Evolutionary conservation across 1,140 invertebrate species (phyloP), one percentile per base, ranked within the genome.

Genomic region (Zophobas atratus): DNA sequence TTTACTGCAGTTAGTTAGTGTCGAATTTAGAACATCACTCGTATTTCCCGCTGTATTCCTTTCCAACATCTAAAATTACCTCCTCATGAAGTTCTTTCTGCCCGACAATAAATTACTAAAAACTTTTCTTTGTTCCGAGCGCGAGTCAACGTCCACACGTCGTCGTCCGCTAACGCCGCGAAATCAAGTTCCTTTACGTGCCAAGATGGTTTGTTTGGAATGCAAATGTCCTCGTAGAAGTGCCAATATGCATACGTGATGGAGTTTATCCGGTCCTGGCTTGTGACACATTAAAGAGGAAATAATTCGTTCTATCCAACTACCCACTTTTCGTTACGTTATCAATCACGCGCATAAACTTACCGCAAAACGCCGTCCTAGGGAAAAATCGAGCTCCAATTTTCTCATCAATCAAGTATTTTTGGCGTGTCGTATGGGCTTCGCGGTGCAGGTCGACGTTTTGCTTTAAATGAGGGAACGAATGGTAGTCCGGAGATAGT

Each of bases 181-280:
- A 43, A 38, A 43, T 51, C 4, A 20, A 51, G 49, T 51, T 51
- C 49, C 49, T 4, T n/a, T 51, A 51, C 38, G 60, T 67, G 60
- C 35, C 38, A 33, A 36, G 38, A 67, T 67, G 39, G 38, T 41
- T 67, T 39, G 38, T 41, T 32, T 41, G 60, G 60, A 67, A 67
- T 67, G 60, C 60, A 67, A 67, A 67, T 67, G 38, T 51, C n/a
- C 38, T 67, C n/a, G 55, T 57, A 57, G 55, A 57, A 36, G 55
- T 57, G 55, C 8, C 39, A 20, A 20, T 67, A 67, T 39, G 60
- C 60, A 67, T 67, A 67, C 60, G 60, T 67, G 60, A 67, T 67
- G 60, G 60, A 46, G 60, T 33, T 43, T 67, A 67, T 67, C 60
- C 60, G 60, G 60, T 43, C 60, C 60, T 32, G 35, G 60, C 38